phyloP scores from a whole-genome alignment of 2,888 invertebrate genomes.

The Melinopterus prodromus region DNA sequence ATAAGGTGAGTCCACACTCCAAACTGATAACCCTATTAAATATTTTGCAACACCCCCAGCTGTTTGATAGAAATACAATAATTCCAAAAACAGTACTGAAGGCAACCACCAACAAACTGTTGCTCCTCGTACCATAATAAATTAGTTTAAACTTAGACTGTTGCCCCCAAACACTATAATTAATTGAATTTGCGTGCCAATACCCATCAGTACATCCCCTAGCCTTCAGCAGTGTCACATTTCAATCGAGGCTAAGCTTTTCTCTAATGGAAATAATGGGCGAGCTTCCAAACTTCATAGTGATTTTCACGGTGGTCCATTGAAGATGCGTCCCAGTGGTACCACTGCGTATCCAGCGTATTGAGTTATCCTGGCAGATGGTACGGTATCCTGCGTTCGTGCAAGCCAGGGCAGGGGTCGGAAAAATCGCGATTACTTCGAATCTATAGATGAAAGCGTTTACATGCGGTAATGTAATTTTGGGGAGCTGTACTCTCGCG shows the following conservation, averaged over 20 bases:
- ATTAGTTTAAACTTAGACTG: background rate
- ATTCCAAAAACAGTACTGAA: too few species aligned
- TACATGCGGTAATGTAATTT: conserved; percentile 4
- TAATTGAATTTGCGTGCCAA: background rate
- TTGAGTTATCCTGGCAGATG: background rate
- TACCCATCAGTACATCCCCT: background rate
- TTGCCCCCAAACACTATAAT: background rate
- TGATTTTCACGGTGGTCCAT: background rate
- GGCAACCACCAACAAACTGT: too few species aligned
- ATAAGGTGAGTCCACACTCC: too few species aligned
- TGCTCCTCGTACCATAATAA: too few species aligned
- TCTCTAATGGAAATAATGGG: background rate
- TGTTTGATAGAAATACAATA: too few species aligned
- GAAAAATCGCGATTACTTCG: background rate
- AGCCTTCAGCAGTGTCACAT: background rate
- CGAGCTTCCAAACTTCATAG: background rate
- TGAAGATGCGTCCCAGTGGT: background rate
- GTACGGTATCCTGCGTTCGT: background rate
- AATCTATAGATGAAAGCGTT: background rate
- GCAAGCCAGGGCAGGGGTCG: background rate
- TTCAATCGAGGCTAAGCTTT: background rate
- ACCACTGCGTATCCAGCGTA: background rate
- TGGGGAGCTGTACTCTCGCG: background rate
- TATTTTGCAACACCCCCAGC: too few species aligned
- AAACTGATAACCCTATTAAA: too few species aligned